Evolutionary conservation across 2,888 invertebrate genomes (phyloP).

Genomic region (Ochlodes sylvanus): DNA sequence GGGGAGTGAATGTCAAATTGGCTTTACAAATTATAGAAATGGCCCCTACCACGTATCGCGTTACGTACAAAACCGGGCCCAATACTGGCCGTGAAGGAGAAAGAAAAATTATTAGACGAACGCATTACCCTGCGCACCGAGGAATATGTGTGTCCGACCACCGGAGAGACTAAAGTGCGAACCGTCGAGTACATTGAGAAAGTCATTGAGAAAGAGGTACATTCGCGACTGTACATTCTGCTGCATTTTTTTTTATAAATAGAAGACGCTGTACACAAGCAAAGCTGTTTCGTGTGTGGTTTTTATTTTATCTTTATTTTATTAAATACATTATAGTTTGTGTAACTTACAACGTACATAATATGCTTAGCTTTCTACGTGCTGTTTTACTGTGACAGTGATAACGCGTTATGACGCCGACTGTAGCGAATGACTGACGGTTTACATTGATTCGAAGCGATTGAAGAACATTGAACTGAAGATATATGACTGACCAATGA

Average conservation of each 20-base stretch:
- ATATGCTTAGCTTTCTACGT: slow-evolving; percentile 80
- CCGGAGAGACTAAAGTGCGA: slow-evolving; percentile 94
- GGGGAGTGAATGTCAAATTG: slow-evolving; percentile 80
- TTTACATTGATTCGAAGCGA: not conserved
- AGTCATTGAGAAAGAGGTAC: slow-evolving; percentile 98
- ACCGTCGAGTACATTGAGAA: slow-evolving; percentile 98
- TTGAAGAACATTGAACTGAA: not conserved
- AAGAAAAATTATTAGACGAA: slow-evolving; percentile 95
- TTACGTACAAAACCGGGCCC: slow-evolving; percentile 94
- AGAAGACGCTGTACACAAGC: slow-evolving; percentile 77
- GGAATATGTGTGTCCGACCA: slow-evolving; percentile 94
- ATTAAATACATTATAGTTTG: slow-evolving; percentile 49
- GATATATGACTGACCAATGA: slow-evolving; percentile 24
- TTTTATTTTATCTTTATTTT: slow-evolving; percentile 53
- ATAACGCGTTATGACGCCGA: slow-evolving; percentile 44
- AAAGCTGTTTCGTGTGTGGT: slow-evolving; percentile 78
- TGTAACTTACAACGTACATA: slow-evolving; percentile 64
- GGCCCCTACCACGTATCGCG: slow-evolving; percentile 92
- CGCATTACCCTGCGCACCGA: slow-evolving; percentile 95
- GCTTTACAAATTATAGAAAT: slow-evolving; percentile 84
- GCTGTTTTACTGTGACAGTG: slow-evolving; percentile 53
- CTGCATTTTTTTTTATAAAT: slow-evolving; percentile 54
- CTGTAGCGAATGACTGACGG: slow-evolving; percentile 18
- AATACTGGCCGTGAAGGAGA: slow-evolving; percentile 93
- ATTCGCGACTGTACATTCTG: slow-evolving; percentile 71